Evolutionary conservation across 1,140 invertebrate genomes (phyloP), one percentile per base, ranked within the genome.

Genomic region (Penaeus chinensis): DNA sequence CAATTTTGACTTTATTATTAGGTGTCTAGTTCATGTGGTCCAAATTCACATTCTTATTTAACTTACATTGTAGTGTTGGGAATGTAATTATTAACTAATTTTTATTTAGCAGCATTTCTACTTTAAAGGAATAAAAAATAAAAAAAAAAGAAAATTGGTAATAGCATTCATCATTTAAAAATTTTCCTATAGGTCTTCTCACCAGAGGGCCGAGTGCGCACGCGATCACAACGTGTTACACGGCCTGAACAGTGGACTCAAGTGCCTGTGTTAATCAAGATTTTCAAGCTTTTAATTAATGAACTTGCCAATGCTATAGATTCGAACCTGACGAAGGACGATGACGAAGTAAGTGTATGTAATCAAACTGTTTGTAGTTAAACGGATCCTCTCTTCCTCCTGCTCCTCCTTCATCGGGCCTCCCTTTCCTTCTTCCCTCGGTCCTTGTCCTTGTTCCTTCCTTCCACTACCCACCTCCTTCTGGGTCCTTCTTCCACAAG

Each of bases 271-370:
- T 91, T 94, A 76, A 93, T 94, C 18, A 95, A 95, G 90, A 94
- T 95, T 60, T 94, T 94, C 90, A 95, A 95, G 90, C 91, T 95
- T 0, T 91, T 95, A 10, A 92, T 95, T 76, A 93, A 94, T 90
- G 94, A 95, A 90, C 91, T 94, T 18, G 92, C 92, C 24, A 93
- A 93, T 91, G 92, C 93, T 71, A 92, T 93, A n/a, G 93, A 94
- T 88, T 89, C 90, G 20, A 92, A 91, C 54, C 90, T 93, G 85
- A 91, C 91, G 13, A 91, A 90, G 24, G 89, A 90, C 63, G 91
- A 91, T 81, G 81, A 85, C 16, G 84, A 89, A 78, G 90, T 90
- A 61, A 82, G 89, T 78, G 22, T 27, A 65, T n/a, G 60, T 63
- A 54, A 54, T 54, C 54, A 54, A 54, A 54, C 54, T 16, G 54